phyloP scores from a whole-genome alignment of 2,797 vertebrate genomes.

The Gymnoscopelus braueri region DNA sequence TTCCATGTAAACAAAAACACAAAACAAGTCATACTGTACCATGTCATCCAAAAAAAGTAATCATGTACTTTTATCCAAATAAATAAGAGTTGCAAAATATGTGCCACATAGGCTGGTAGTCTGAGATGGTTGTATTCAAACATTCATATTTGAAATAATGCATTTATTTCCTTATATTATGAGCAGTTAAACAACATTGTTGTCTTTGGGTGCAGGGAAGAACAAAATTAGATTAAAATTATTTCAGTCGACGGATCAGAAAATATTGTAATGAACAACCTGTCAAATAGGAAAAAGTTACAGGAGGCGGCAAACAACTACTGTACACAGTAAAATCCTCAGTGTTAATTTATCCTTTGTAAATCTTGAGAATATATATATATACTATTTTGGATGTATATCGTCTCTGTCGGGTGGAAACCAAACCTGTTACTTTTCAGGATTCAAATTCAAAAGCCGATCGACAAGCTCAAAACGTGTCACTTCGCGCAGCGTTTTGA shows the following conservation, averaged over 20 bases:
- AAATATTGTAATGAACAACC: neutral
- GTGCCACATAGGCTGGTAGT: neutral
- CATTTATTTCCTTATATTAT: conserved; percentile 25
- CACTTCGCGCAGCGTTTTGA: too few relatives aligned
- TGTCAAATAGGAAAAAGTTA: neutral
- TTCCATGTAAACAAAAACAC: too few relatives aligned
- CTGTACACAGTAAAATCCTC: too few relatives aligned
- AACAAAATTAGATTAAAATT: neutral
- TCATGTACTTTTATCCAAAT: neutral
- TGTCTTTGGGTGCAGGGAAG: conserved; percentile 16
- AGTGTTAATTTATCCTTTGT: too few relatives aligned
- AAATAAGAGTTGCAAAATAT: neutral
- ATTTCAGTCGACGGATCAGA: neutral
- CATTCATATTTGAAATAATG: conserved; percentile 9
- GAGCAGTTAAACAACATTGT: conserved; percentile 11
- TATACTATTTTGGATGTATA: too few relatives aligned
- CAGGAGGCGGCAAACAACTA: too few relatives aligned
- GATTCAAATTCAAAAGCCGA: neutral
- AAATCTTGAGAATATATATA: too few relatives aligned
- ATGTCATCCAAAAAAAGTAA: neutral
- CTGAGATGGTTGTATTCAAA: conserved; percentile 20
- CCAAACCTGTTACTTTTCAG: neutral
- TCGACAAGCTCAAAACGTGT: too few relatives aligned
- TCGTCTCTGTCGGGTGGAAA: too few relatives aligned
- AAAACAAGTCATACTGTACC: too few relatives aligned